phyloP scores from a whole-genome alignment of 2,888 invertebrate genomes.

The Hypolimnas misippus region DNA sequence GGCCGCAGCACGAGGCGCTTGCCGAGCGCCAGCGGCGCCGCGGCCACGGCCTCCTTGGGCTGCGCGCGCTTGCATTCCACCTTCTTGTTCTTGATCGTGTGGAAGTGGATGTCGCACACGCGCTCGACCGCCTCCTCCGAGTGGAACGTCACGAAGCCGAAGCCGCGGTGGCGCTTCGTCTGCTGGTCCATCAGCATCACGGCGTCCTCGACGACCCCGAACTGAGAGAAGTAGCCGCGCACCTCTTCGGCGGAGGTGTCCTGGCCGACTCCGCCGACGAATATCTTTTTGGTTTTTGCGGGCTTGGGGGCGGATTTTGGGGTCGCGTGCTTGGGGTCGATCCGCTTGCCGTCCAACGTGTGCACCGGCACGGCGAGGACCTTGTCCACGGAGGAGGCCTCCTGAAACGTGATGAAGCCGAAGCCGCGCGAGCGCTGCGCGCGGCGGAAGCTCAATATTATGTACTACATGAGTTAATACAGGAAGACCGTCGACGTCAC shows the following conservation, averaged over 20 bases:
- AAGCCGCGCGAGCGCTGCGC: slow-evolving; percentile 96
- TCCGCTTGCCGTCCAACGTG: slow-evolving; percentile 96
- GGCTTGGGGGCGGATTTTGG: slow-evolving; percentile 95
- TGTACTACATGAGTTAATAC: background rate
- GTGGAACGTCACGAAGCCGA: slow-evolving; percentile 96
- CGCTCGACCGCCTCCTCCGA: slow-evolving; percentile 95
- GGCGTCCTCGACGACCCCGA: slow-evolving; percentile 95
- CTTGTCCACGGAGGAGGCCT: slow-evolving; percentile 95
- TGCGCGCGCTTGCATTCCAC: slow-evolving; percentile 95
- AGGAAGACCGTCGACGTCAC: slow-evolving; percentile 14
- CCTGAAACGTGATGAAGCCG: slow-evolving; percentile 97
- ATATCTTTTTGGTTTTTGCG: slow-evolving; percentile 95
- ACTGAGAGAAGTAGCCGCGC: slow-evolving; percentile 94
- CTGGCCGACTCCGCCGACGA: slow-evolving; percentile 96
- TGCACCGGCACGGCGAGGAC: slow-evolving; percentile 95
- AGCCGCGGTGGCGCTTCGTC: slow-evolving; percentile 95
- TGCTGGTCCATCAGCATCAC: slow-evolving; percentile 98
- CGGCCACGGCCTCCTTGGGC: slow-evolving; percentile 93
- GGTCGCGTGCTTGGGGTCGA: slow-evolving; percentile 96
- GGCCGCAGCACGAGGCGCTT: slow-evolving; percentile 90
- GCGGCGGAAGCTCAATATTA: slow-evolving; percentile 61
- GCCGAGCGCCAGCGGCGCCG: slow-evolving; percentile 87
- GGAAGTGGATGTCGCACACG: slow-evolving; percentile 97
- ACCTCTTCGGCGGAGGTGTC: slow-evolving; percentile 96
- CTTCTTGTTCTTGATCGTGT: slow-evolving; percentile 96